Evolutionary conservation across 2,888 invertebrate genomes (phyloP).

Genomic region (Chalcosyrphus nemorum): DNA sequence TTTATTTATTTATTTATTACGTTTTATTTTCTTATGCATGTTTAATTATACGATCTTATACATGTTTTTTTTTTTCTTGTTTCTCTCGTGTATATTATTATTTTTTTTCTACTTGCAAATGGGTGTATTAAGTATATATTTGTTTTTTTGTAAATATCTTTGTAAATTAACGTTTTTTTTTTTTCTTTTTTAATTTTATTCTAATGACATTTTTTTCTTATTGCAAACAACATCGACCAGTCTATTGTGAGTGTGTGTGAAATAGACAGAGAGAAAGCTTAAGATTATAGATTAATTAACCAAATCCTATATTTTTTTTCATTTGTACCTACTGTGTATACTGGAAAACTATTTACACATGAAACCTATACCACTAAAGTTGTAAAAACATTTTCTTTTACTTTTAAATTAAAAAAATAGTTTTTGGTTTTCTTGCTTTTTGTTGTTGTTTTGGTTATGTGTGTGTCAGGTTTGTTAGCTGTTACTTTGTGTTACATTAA

Average conservation of each 20-base stretch:
- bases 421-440: too few relatives aligned
- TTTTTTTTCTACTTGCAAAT: constrained; percentile 57
- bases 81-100: constrained; percentile 50
- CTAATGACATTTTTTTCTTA: constrained; percentile 32
- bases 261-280: constrained; percentile 36
- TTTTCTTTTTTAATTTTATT: constrained; percentile 12
- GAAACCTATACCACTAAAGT: constrained; percentile 64
- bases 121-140: constrained; percentile 39
- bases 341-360: constrained; percentile 64
- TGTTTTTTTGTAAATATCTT: constrained; percentile 63
- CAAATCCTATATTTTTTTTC: constrained; percentile 19
- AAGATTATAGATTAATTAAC: constrained; percentile 30
- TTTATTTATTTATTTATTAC: constrained; percentile 51
- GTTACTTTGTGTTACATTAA: not conserved
- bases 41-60: constrained; percentile 43
- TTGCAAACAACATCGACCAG: constrained; percentile 57
- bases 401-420: constrained; percentile 16
- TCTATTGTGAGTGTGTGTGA: constrained; percentile 68
- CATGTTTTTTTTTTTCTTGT: constrained; percentile 33
- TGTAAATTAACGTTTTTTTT: constrained; percentile 46
- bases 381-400: constrained; percentile 19
- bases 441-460: constrained; percentile 26
- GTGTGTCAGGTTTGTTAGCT: constrained; percentile 16
- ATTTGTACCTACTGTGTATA: constrained; percentile 67
- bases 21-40: constrained; percentile 37